These are phyloP conservation scores for Eristalinus aeneus DNA, from an alignment of 2,888 invertebrate species.

Conservation along the genomic window DNA sequence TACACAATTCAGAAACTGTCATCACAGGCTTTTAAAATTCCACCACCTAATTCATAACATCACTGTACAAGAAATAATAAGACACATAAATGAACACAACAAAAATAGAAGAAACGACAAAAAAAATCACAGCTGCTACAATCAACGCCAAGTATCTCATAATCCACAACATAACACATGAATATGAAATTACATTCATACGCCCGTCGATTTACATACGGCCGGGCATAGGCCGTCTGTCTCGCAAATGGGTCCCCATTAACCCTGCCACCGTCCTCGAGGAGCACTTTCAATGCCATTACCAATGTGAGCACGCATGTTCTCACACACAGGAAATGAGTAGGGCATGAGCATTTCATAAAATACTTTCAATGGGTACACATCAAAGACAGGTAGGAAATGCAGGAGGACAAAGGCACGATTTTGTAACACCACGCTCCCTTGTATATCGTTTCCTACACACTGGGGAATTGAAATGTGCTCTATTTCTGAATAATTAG, in stretches of 20 bases:
- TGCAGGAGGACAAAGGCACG: neutral
- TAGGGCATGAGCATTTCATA: conserved; percentile 19
- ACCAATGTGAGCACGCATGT: conserved; percentile 3
- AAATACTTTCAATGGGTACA: conserved; percentile 27
- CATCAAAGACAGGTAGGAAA: conserved; percentile 16
- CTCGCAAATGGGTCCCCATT: neutral
- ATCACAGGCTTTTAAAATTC: too few species aligned
- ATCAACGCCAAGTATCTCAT: conserved; percentile 15
- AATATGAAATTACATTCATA: neutral
- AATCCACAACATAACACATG: neutral
- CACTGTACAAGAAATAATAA: too few species aligned
- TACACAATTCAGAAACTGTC: too few species aligned
- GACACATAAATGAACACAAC: too few species aligned
- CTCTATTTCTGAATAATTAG: conserved; percentile 58
- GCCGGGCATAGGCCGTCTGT: neutral
- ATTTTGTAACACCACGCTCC: neutral
- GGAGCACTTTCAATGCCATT: conserved; percentile 10
- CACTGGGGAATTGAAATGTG: conserved; percentile 23
- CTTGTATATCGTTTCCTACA: neutral
- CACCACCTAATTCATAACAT: too few species aligned
- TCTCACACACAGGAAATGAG: neutral
- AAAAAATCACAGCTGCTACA: neutral
- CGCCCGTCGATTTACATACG: neutral
- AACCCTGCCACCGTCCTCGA: conserved; percentile 7
- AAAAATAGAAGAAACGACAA: too few species aligned